Evolutionary conservation across 2,113 vertebrate genomes (phyloP), one percentile per base, ranked within the genome.

Genomic region (Pseudonaja textilis): DNA sequence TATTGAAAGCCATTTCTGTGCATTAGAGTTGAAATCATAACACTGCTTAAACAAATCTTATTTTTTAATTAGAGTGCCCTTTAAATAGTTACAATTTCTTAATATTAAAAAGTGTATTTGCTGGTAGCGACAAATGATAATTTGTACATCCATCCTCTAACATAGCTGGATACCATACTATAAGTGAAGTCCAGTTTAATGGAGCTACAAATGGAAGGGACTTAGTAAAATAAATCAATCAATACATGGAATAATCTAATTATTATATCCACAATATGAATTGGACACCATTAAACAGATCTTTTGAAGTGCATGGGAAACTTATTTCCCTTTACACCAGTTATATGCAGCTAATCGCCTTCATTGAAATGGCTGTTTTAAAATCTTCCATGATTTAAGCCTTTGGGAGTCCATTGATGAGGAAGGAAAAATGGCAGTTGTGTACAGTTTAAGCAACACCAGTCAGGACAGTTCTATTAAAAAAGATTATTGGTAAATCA

Each of bases 1-100:
- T 45, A 86, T 92, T 95, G 52, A 88, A 89, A 95, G 52, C 54
- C 89, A 26, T 52, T 95, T 93, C 89, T 94, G 50, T 57, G 26
- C 20, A 16, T 86, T 90, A 90, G 61, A 0, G 74, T 95, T 87
- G 94, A 95, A 95, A 54, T 91, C 89, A 50, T 85, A 18, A 86
- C n/a, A 22, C 25, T 14, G 47, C 25, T 50, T 92, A 26, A 93
- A 91, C 1, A 87, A 92, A 4, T 86, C 7, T 87, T 55, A 16
- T 64, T 95, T 61, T 69, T 94, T 91, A 87, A 14, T 87, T 90
- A 54, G 7, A 26, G 50, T n/a, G 0, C 47, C 89, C 26, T n/a
- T 61, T 64, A 88, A 45, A 8, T 64, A 87, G 92, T 34, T 57
- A 34, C 12, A 55, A 94, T 91, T 87, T 93, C 93, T 87, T 92